Conservation (phyloP, 2,888 invertebrate genomes). For the Eumerus sabulonum region DNA sequence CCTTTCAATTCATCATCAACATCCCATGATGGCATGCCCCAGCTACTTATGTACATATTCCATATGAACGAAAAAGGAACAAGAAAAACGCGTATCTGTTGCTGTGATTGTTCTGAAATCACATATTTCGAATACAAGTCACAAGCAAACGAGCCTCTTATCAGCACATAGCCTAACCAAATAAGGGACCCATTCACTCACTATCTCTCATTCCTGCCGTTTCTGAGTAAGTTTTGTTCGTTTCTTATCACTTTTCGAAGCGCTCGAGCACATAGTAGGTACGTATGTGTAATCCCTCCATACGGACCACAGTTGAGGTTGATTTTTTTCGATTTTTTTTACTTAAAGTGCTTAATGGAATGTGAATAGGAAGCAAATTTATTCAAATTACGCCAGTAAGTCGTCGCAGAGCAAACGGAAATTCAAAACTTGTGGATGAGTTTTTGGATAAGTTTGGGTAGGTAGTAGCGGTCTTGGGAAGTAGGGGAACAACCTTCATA, state of each 20-base stretch:
- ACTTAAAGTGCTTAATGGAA: too few species aligned
- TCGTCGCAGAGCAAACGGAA: constrained; percentile 36
- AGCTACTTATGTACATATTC: not conserved
- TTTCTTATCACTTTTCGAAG: not conserved
- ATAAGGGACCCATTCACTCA: constrained; percentile 49
- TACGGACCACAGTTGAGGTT: not conserved
- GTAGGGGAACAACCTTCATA: constrained; percentile 26
- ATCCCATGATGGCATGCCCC: too few species aligned
- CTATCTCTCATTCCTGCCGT: constrained; percentile 24
- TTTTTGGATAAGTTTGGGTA: not conserved
- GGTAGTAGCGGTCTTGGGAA: not conserved
- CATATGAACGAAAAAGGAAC: not conserved
- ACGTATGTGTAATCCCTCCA: not conserved
- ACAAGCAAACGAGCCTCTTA: constrained; percentile 34
- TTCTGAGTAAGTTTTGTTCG: constrained; percentile 48
- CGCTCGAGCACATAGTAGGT: not conserved
- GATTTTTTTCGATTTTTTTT: not conserved
- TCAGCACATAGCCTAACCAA: constrained; percentile 42
- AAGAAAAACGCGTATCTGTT: constrained; percentile 14
- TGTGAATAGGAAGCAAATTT: constrained; percentile 36
- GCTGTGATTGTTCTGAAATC: constrained; percentile 39
- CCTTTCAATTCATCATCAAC: too few species aligned
- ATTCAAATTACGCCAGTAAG: constrained; percentile 63
- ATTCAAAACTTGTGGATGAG: constrained; percentile 54
- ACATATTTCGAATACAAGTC: constrained; percentile 22